Evolutionary conservation across 2,113 vertebrate species (phyloP).

Genomic region (Condylura cristata): DNA sequence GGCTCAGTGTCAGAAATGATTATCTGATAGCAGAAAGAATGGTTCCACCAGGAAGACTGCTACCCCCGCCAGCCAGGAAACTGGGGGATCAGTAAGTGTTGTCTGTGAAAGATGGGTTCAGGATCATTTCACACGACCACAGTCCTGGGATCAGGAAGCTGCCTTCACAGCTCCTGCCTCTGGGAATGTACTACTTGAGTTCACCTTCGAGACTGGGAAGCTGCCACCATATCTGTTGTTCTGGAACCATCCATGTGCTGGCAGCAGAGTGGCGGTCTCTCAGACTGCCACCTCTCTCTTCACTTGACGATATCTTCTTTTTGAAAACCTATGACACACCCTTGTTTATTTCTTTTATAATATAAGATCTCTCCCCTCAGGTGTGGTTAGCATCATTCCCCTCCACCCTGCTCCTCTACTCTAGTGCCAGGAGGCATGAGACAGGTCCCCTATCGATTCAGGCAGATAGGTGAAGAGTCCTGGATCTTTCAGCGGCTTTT

Average conservation of each 20-base stretch:
- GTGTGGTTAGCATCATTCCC: too few species aligned
- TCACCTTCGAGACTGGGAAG: not conserved
- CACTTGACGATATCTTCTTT: too few species aligned
- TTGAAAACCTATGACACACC: too few species aligned
- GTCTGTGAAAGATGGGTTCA: not conserved
- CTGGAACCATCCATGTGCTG: not conserved
- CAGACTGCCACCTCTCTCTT: not conserved
- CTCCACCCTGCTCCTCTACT: too few species aligned
- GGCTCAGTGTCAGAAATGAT: not conserved
- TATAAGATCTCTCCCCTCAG: too few species aligned
- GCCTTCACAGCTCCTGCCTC: not conserved
- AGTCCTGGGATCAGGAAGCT: not conserved
- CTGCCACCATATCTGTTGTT: not conserved
- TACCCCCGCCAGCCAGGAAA: not conserved
- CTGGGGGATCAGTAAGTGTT: not conserved
- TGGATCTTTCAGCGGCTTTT: too few species aligned
- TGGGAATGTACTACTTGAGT: not conserved
- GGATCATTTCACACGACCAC: not conserved
- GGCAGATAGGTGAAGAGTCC: too few species aligned
- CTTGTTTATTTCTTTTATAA: too few species aligned
- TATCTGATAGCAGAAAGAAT: slow-evolving; percentile 1
- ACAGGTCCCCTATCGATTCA: too few species aligned
- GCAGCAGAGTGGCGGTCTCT: not conserved
- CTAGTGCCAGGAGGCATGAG: too few species aligned
- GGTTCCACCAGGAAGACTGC: not conserved